Base-by-base conservation (phyloP, 2,888 invertebrate genomes). In the Eucriotettix oculatus region DNA sequence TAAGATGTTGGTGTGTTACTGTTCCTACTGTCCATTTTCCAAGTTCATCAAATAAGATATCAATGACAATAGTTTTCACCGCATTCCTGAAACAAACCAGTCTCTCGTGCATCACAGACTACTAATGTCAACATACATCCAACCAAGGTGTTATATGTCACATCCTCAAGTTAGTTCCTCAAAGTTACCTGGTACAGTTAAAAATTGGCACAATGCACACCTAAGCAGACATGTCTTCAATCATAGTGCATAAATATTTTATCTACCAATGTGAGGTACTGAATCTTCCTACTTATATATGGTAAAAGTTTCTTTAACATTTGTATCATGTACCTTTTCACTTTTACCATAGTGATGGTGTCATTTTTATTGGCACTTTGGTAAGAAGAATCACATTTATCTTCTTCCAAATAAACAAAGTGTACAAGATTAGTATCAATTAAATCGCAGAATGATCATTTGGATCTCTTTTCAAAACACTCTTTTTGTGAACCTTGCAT, bases 191-290 rank as follows among this genome's bases (percentile, higher is more conserved):
- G 12, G 9, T 57, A 54, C 11, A 63, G 54, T 43, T 63, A 53
- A 56, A 62, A 62, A 60, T 60, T 63, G 1, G 61, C 61, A 58
- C 62, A 62, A 60, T 62, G 60, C 29, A 63, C 58, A 53, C 62
- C 58, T 42, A 63, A 42, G 41, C 56, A 62, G 43, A 58, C 53
- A 44, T 62, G 57, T 40, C 41, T 55, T 62, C 12, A 56, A 60
- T 56, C 58, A 56, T 41, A 60, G 54, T 16, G 58, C 54, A 53
- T 60, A 60, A 57, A 63, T 5, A 7, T 48, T 48, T 48, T 2
- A 48, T 48, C 48, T 48, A 1, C 48, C 48, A 48, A 48, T 9
- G 9, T 48, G 48, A 9, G 1, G 9, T n/a, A 9, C 48, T 14
- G 48, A n/a, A 48, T 48, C 14, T 48, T 48, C 48, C n/a, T 48